Percentiles rank a stretch among this genome's conserved stretches.
Conservation (phyloP, 2,888 invertebrate genomes). For the Orchesella flavescens region DNA sequence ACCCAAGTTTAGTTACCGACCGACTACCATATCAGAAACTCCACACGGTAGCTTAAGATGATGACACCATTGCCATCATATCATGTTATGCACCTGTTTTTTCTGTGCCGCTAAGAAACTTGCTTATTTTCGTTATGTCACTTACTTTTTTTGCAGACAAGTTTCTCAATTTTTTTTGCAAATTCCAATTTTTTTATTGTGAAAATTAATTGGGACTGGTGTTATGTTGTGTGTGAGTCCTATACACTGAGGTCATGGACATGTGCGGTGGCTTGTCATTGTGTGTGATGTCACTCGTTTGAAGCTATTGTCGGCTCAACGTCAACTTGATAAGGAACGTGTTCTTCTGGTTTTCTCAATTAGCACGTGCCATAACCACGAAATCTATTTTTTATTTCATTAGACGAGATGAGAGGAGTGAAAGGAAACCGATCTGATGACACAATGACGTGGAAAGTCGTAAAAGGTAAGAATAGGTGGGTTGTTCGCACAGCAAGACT, state of each 20-base stretch:
- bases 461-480: not conserved
- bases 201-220: conserved; percentile 9
- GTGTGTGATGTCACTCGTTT: conserved; percentile 37
- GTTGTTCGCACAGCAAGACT: not conserved
- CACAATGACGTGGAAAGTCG: conserved; percentile 26
- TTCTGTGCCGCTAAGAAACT: too few relatives aligned
- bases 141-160: too few relatives aligned
- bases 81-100: too few relatives aligned
- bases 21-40: not conserved
- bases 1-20: conserved; percentile 5
- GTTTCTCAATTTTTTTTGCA: not conserved
- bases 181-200: not conserved
- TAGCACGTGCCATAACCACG: conserved; percentile 51
- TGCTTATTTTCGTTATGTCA: too few relatives aligned
- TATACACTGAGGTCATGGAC: conserved; percentile 41
- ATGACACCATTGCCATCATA: too few relatives aligned
- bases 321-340: conserved; percentile 49
- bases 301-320: conserved; percentile 21
- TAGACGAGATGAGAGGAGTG: not conserved
- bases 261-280: conserved; percentile 50
- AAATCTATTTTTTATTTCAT: conserved; percentile 21
- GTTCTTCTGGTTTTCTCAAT: conserved; percentile 57
- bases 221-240: too few relatives aligned
- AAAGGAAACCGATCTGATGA: conserved; percentile 23
- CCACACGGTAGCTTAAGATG: too few relatives aligned